Percentiles rank a stretch among this genome's conserved stretches.
Conservation (phyloP, 2,113 vertebrate species). For the Cricetomys ansorgei region DNA sequence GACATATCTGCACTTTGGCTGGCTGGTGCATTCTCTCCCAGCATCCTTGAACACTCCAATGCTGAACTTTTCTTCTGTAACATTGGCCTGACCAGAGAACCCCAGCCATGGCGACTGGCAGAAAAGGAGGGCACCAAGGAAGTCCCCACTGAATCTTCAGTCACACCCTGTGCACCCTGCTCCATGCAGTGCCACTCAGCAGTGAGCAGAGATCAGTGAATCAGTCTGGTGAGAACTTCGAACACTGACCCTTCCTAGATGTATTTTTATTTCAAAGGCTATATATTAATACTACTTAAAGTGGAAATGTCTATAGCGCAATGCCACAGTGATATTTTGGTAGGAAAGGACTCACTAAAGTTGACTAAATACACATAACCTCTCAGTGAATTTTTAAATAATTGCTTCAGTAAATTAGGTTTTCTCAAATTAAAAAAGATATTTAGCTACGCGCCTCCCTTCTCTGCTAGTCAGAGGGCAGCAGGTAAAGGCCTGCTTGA, state of each 20-base stretch:
- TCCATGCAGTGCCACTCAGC: not conserved
- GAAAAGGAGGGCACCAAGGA: not conserved
- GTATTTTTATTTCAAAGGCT: slow-evolving; percentile 39
- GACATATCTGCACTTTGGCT: not conserved
- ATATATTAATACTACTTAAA: not conserved
- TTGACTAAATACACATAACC: not conserved
- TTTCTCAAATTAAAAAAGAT: slow-evolving; percentile 48
- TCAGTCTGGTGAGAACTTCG: not conserved
- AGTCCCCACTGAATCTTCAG: not conserved
- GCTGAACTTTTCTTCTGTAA: slow-evolving; percentile 28
- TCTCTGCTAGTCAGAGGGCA: not conserved
- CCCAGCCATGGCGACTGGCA: not conserved
- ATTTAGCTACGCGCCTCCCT: not conserved
- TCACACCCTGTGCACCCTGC: not conserved
- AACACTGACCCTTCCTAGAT: not conserved
- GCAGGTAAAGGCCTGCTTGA: not conserved
- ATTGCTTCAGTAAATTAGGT: not conserved
- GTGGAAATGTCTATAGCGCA: slow-evolving; percentile 19
- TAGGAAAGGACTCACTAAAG: not conserved
- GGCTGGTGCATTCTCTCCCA: not conserved
- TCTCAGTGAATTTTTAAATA: slow-evolving; percentile 14
- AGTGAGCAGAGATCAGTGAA: not conserved
- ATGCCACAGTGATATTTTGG: not conserved
- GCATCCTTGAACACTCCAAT: not conserved
- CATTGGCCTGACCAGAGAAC: not conserved